A percentile compares a stretch with the other conserved stretches of the same genome.
These are phyloP conservation scores for Phaethon lepturus DNA, from an alignment of 2,113 vertebrate genomes.

Conservation along the genomic window DNA sequence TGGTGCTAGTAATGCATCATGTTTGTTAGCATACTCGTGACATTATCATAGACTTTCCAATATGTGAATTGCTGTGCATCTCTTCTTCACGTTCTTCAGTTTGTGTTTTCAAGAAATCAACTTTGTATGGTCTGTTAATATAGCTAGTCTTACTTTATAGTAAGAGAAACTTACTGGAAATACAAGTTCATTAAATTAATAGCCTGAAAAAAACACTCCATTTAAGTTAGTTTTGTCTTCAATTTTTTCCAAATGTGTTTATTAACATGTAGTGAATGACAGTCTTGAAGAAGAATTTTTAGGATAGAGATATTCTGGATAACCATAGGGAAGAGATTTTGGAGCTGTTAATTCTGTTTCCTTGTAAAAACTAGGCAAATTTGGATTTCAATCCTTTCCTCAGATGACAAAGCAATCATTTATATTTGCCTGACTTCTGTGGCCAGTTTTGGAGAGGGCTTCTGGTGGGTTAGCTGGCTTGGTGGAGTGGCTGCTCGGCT, in stretches of 20 bases:
- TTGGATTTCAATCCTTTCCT: neutral
- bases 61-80: neutral
- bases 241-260: neutral
- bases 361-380: neutral
- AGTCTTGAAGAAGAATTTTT: neutral
- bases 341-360: neutral
- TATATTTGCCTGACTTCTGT: neutral
- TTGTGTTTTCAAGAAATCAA: conserved; percentile 22
- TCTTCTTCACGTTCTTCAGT: neutral
- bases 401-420: neutral
- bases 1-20: neutral
- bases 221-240: neutral
- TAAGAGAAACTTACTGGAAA: conserved; percentile 13
- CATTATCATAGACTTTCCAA: neutral
- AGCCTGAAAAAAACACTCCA: neutral
- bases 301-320: neutral
- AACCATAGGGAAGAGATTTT: neutral
- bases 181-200: conserved; percentile 13
- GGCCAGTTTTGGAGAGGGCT: neutral
- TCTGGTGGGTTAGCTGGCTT: neutral
- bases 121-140: neutral
- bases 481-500: conserved; percentile 11
- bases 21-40: conserved; percentile 2
- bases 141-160: conserved; percentile 35
- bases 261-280: neutral